Base-by-base conservation (phyloP, 2,797 vertebrate genomes). In the Cryptoblepharus egeriae region DNA sequence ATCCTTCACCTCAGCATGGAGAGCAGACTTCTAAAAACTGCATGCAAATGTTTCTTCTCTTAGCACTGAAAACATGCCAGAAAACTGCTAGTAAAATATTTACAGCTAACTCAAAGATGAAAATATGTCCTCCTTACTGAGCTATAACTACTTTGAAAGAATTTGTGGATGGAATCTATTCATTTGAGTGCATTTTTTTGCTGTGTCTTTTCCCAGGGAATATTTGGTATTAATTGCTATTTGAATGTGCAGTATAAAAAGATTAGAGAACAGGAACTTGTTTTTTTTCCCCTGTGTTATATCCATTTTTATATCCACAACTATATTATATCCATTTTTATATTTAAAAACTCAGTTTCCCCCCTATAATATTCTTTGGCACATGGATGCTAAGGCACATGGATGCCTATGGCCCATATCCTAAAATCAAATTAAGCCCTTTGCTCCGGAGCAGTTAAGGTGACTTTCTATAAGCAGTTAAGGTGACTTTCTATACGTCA, bases 41-140 rank as follows among this genome's bases (percentile, higher is more conserved):
- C 69, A 75, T 87, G 79, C 65, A 88, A 87, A 89, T 88, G 39
- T 88, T 89, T 88, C 82, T 91, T 92, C 77, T 58, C 9, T 69
- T 35, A 63, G 30, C 88, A 37, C 87, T 85, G 55, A 89, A 92
- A 89, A 87, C 75, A 55, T 45, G 73, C 88, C 88, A 92, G 85
- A 83, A 93, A 55, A 83, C 81, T 77, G 68, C n/a, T 77, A 88
- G 80, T 90, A 92, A 93, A 93, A 92, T 91, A 94, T 92, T 93
- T 94, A 92, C 79, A 84, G 81, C 55, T 91, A 88, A 90, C 42
- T 91, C 91, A 83, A 88, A 88, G 90, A 85, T 89, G 79, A 74
- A 93, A 93, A 91, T 92, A 89, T 79, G 15, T 90, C 87, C 92
- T 92, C 39, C 79, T 89, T 93, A 90, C 85, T 92, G 87, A 90